Evolutionary conservation across 2,888 invertebrate genomes (phyloP), one percentile per base, ranked within the genome.

Genomic region (Cheilosia grossa): DNA sequence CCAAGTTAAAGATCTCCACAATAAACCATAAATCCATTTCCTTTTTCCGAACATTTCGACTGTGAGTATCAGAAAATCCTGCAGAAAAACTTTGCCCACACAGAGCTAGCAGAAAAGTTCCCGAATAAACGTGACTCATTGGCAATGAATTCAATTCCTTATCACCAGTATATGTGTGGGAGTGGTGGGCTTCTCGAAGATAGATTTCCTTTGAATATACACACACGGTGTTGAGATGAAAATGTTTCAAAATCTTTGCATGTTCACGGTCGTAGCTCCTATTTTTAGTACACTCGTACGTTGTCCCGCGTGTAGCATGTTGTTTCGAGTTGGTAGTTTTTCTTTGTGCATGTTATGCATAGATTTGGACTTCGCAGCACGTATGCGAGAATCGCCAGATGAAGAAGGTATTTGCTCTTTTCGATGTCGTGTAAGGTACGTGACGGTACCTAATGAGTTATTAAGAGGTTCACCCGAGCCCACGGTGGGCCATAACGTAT

Each of bases 381-480:
- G 74, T 75, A 58, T 58, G 49, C 58, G 66, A 56, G 58, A 75
- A 75, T 64, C 58, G 66, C 54, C 66, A 54, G 49, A 66, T 66
- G 66, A 75, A 64, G 56, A 58, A 75, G 74, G 74, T 75, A 66
- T 75, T 75, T 66, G 64, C 64, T 19, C 47, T 17, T 75, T 66
- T 75, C 49, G 66, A 66, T 75, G 66, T 75, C 74, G 58, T 75
- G 64, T 66, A 51, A 27, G n/a, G 49, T 66, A 82, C 82, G 82
- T 82, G 82, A 78, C 37, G 61, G 72, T 27, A 51, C 78, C 61
- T 82, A 82, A 82, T 82, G 78, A 78, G 82, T 78, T 78, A 73
- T 82, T 72, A 82, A 82, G 78, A 78, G 66, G 53, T 82, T 82
- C 54, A 67, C 49, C 61, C 15, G 67, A 61, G 67, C 70, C 37